These are phyloP conservation scores for Potamarius usumacintae DNA, from an alignment of 2,113 vertebrate species.

Conservation along the genomic window DNA sequence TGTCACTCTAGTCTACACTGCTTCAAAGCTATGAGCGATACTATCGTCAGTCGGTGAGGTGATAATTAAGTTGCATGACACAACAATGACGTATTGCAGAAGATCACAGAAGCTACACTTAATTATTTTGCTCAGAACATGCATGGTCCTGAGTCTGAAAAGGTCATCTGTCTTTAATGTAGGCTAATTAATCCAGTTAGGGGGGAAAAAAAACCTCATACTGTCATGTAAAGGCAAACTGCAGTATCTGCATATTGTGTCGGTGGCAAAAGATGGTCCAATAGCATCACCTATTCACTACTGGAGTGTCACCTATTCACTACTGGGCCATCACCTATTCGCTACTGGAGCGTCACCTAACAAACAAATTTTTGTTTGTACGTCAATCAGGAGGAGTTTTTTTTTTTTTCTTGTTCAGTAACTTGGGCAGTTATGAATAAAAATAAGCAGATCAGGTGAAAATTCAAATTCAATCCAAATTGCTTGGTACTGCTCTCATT, in stretches of 20 bases:
- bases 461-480: no score
- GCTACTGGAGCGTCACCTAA: neutral
- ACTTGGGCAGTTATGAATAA: neutral
- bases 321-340: no score
- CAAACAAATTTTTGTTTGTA: neutral
- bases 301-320: no score
- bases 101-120: neutral
- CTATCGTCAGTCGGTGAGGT: neutral
- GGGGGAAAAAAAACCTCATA: neutral
- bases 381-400: neutral
- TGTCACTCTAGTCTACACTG: neutral
- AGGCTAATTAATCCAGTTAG: neutral
- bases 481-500: no score
- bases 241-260: no score
- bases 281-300: no score
- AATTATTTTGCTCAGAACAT: neutral
- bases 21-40: neutral
- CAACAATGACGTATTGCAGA: neutral
- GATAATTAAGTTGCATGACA: neutral
- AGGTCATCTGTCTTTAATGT: neutral
- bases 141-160: neutral
- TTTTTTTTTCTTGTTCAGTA: neutral
- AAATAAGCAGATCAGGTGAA: neutral
- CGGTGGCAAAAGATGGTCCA: no score
- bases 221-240: no score